Conservation (phyloP, 2,888 invertebrate genomes). For the Philereme vetulata region DNA sequence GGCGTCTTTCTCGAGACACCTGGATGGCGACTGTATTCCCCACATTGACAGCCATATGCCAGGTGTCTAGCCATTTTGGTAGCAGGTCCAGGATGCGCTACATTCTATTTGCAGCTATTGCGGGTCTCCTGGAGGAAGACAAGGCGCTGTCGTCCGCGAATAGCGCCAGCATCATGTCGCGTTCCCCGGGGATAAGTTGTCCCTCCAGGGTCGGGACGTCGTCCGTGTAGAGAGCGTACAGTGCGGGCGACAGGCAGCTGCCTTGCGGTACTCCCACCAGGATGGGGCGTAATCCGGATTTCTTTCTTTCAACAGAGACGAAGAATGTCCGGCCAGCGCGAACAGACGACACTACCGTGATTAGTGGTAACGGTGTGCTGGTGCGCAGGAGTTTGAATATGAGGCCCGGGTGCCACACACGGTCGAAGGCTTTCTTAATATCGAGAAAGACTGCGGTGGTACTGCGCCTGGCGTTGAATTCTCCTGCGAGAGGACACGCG, state of each 20-base stretch:
- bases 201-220: slow-evolving; percentile 31
- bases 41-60: slow-evolving; percentile 33
- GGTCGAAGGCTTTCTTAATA: slow-evolving; percentile 40
- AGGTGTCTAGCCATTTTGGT: slow-evolving; percentile 28
- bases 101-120: neutral
- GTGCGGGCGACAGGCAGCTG: slow-evolving; percentile 29
- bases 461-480: slow-evolving; percentile 27
- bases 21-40: slow-evolving; percentile 28
- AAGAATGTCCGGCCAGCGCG: neutral
- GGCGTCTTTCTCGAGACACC: neutral
- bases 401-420: slow-evolving; percentile 48
- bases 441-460: slow-evolving; percentile 42
- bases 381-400: slow-evolving; percentile 36
- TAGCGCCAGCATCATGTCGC: slow-evolving; percentile 11
- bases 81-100: slow-evolving; percentile 31
- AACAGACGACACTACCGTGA: neutral
- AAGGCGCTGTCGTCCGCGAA: slow-evolving; percentile 19
- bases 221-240: slow-evolving; percentile 36
- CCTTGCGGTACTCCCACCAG: slow-evolving; percentile 10
- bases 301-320: neutral
- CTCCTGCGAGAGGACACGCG: slow-evolving; percentile 37
- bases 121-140: neutral
- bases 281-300: slow-evolving; percentile 8
- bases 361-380: neutral
- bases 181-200: neutral